These are phyloP conservation scores for Clytia hemisphaerica DNA, from an alignment of 30 jellyfish, hydroid and myxozoan species.

Conservation along the genomic window DNA sequence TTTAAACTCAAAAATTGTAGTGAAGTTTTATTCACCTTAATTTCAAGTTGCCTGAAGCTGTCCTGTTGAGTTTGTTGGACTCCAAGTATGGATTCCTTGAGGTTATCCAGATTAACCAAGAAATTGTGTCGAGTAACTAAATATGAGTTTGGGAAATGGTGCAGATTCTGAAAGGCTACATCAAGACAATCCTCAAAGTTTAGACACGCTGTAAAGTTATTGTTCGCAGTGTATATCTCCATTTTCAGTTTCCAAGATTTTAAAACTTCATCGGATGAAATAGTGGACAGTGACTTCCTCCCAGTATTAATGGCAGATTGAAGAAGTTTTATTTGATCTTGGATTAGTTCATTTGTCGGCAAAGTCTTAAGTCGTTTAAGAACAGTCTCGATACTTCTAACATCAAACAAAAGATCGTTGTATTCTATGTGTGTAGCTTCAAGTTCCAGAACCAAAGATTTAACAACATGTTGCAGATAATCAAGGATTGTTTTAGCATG, in stretches of 20 bases:
- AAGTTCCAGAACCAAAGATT: too few relatives aligned
- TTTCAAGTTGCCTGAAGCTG: too few relatives aligned
- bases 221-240: slow-evolving; percentile 48
- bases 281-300: neutral
- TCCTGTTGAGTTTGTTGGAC: too few relatives aligned
- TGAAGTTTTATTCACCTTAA: too few relatives aligned
- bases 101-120: neutral
- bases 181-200: slow-evolving; percentile 42
- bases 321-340: slow-evolving; percentile 6
- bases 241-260: slow-evolving; percentile 26
- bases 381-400: slow-evolving; percentile 13
- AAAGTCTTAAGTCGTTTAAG: neutral
- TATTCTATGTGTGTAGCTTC: too few relatives aligned
- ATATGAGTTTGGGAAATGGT: slow-evolving; percentile 31
- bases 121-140: neutral
- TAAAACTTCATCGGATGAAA: neutral
- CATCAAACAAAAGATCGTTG: too few relatives aligned
- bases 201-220: slow-evolving; percentile 44
- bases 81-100: too few relatives aligned
- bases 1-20: too few relatives aligned
- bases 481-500: slow-evolving; percentile 19
- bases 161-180: slow-evolving; percentile 26
- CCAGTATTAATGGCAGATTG: slow-evolving; percentile 3
- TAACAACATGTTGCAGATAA: neutral
- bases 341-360: too few relatives aligned